A percentile compares a stretch with the other conserved stretches of the same genome.
Conservation (phyloP, 2,888 invertebrate genomes). For the Neria commutata region DNA sequence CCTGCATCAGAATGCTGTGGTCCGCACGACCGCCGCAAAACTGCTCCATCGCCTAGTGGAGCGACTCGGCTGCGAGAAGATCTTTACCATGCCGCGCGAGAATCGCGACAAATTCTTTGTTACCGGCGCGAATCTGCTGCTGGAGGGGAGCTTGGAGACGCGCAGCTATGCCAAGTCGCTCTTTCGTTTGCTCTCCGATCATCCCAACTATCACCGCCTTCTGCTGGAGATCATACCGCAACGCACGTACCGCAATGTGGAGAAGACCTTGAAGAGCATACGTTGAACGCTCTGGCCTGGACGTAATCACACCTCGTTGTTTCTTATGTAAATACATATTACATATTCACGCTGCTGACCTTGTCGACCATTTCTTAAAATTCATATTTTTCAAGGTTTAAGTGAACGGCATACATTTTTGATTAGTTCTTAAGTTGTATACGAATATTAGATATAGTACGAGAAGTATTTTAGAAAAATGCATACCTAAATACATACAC, state of each 20-base stretch:
- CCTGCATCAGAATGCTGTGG: constrained; percentile 84
- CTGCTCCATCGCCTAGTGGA: constrained; percentile 76
- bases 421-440: no score
- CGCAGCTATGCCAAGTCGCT: constrained; percentile 81
- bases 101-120: constrained; percentile 79
- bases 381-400: no score
- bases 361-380: background rate
- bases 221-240: constrained; percentile 81
- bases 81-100: constrained; percentile 77
- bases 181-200: constrained; percentile 73
- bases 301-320: no score
- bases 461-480: background rate
- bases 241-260: constrained; percentile 79
- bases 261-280: constrained; percentile 72
- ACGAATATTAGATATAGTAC: no score
- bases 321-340: no score
- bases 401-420: no score
- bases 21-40: constrained; percentile 82
- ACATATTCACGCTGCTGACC: no score
- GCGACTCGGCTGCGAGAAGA: constrained; percentile 74
- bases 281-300: no score
- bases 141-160: constrained; percentile 86
- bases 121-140: constrained; percentile 80
- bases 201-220: constrained; percentile 76
- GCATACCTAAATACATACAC: background rate